Base-by-base conservation (phyloP, 2,888 invertebrate genomes). In the Molanna angustata region DNA sequence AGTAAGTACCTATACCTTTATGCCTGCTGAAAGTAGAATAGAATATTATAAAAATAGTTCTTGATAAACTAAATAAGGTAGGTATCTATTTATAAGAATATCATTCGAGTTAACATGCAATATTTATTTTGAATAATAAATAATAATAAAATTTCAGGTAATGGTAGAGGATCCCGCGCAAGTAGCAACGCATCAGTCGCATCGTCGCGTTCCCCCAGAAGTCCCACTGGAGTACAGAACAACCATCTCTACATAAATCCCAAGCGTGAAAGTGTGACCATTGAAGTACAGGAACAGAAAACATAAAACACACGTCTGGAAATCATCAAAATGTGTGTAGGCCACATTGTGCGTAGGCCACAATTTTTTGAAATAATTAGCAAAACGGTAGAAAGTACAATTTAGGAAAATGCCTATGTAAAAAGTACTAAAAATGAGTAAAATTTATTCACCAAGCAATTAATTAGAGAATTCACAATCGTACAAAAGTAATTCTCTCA, bases 131-230 rank as follows among this genome's bases (percentile, higher is more conserved):
- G n/a, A n/a, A n/a, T n/a, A n/a, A n/a, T n/a, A n/a, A n/a, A n/a
- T n/a, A n/a, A n/a, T n/a, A n/a, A n/a, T n/a, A n/a, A n/a, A n/a
- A n/a, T 50, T 50, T 6, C 50, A 50, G 50, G 43, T 13, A 13
- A 20, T 42, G 43, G 50, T 16, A 82, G 88, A 56, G 88, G 86
- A 56, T 90, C 89, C 57, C 82, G 85, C 66, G 84, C 84, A 43
- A 86, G 86, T 69, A 88, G 88, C 67, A 89, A 85, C 62, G 85
- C 86, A 50, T 88, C 89, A n/a, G 86, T 83, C 45, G 79, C 84
- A 17, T 88, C 89, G 19, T 71, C 83, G 61, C 80, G 84, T 63
- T 85, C 87, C 51, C 84, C 82, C 57, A 84, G 78, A 66, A 83
- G 77, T 60, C 72, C 72, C 66, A 62, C 71, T 69, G 60, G 60